Evolutionary conservation across 2,113 vertebrate species (phyloP).

Genomic region (Gallinago media): DNA sequence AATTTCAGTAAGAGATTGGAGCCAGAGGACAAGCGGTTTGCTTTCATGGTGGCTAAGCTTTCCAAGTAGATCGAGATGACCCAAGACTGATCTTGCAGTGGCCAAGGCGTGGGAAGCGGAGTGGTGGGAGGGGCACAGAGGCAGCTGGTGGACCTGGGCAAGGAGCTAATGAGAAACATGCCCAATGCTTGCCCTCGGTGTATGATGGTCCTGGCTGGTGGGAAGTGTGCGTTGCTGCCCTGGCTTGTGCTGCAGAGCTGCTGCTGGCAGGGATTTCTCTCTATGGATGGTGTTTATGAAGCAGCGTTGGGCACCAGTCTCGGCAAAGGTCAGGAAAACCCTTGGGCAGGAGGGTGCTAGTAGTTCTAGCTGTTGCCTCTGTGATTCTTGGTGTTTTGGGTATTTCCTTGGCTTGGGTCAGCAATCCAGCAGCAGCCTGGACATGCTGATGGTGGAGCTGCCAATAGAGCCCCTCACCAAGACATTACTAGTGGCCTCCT

Average conservation of each 20-base stretch:
- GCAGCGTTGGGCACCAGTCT: neutral
- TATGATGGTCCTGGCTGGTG: neutral
- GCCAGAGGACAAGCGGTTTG: conserved; percentile 77
- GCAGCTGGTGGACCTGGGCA: neutral
- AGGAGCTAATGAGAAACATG: neutral
- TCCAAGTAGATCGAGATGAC: conserved; percentile 73
- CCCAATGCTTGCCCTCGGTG: neutral
- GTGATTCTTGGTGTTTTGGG: neutral
- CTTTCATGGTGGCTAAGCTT: conserved; percentile 66
- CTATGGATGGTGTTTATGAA: neutral
- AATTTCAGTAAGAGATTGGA: conserved; percentile 75
- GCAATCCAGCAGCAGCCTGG: neutral
- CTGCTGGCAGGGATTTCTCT: neutral
- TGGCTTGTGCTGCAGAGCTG: neutral
- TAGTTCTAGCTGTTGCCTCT: neutral
- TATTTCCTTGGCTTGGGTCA: neutral
- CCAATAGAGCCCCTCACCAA: neutral
- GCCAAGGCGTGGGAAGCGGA: neutral
- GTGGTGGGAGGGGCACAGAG: neutral
- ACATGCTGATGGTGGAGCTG: neutral
- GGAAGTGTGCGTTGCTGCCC: neutral
- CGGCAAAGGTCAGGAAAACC: neutral
- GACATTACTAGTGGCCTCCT: neutral
- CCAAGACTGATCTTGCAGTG: conserved; percentile 52
- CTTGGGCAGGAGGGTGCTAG: neutral